Evolutionary conservation across 2,888 invertebrate species (phyloP).

Genomic region (Drosophila leonis): DNA sequence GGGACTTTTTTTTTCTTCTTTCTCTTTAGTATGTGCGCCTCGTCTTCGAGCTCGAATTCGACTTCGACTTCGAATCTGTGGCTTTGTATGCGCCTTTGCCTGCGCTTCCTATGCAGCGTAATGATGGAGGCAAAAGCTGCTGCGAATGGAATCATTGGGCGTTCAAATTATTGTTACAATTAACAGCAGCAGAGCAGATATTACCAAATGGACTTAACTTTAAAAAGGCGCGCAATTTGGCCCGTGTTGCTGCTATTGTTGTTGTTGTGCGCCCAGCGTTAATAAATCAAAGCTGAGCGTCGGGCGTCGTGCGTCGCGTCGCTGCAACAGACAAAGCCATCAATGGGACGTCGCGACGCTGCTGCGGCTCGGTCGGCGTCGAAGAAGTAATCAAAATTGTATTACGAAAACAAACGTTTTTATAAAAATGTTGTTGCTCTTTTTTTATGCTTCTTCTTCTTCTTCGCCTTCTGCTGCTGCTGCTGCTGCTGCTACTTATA

Average conservation of each 20-base stretch:
- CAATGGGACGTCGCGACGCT: constrained; percentile 53
- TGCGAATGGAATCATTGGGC: constrained; percentile 43
- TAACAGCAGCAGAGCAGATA: constrained; percentile 50
- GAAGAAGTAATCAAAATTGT: constrained; percentile 80
- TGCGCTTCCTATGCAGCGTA: constrained; percentile 44
- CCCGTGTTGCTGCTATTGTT: constrained; percentile 36
- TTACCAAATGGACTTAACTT: constrained; percentile 64
- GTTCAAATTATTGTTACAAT: constrained; percentile 67
- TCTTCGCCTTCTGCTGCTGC: constrained; percentile 26
- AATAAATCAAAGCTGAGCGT: constrained; percentile 67
- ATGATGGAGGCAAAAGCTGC: constrained; percentile 40
- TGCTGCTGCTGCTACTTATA: constrained; percentile 38
- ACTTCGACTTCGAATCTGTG: constrained; percentile 8
- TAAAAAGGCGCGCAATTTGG: constrained; percentile 18
- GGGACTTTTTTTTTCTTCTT: constrained; percentile 42
- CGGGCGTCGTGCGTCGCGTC: constrained; percentile 18
- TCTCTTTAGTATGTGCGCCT: constrained; percentile 21
- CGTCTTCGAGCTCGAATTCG: constrained; percentile 13
- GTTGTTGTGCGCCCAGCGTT: constrained; percentile 35
- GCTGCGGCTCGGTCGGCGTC: constrained; percentile 55
- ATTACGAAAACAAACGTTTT: constrained; percentile 80
- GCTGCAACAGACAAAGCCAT: constrained; percentile 62
- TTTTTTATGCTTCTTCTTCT: constrained; percentile 34
- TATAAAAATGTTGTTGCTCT: constrained; percentile 49
- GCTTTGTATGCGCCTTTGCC: constrained; percentile 3